Evolutionary conservation across 92 coral and sea anemone genomes (phyloP).

Genomic region (Heliopora coerulea): DNA sequence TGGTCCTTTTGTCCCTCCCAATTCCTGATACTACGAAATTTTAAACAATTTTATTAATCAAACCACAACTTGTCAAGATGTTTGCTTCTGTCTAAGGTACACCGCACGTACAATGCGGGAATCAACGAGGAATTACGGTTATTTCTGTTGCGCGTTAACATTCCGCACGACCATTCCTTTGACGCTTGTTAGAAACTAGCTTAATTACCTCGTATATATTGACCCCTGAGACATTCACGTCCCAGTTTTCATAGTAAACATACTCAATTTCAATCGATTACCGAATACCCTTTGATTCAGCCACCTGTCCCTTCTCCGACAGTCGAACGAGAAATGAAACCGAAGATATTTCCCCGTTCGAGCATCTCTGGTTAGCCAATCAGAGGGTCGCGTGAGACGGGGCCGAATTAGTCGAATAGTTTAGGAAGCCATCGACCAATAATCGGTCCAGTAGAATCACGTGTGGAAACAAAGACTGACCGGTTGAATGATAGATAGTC

Average conservation of each 20-base stretch:
- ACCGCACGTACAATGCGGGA: constrained; percentile 2
- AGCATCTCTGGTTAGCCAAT: constrained; percentile 22
- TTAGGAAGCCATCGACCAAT: constrained; percentile 26
- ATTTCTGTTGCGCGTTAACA: too few species aligned
- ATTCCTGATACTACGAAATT: constrained; percentile 4
- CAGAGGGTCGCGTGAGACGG: constrained; percentile 29
- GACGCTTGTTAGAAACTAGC: background rate
- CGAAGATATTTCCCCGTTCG: constrained; percentile 5
- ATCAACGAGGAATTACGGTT: background rate
- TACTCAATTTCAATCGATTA: constrained; percentile 21
- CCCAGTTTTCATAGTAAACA: background rate
- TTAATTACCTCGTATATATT: too few species aligned
- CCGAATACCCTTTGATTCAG: constrained; percentile 6
- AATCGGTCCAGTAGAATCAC: constrained; percentile 21
- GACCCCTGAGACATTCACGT: background rate
- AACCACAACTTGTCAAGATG: constrained; percentile 26
- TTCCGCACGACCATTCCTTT: background rate
- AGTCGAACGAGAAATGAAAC: background rate
- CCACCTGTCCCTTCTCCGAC: constrained; percentile 26
- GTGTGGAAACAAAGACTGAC: constrained; percentile 41
- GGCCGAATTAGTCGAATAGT: constrained; percentile 43
- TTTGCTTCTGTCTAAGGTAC: background rate
- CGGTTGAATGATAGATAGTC: constrained; percentile 40
- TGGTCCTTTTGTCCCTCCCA: background rate
- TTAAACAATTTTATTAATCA: constrained; percentile 11